These are phyloP conservation scores for Agriotes lineatus DNA, from an alignment of 2,888 invertebrate species.

Conservation along the genomic window DNA sequence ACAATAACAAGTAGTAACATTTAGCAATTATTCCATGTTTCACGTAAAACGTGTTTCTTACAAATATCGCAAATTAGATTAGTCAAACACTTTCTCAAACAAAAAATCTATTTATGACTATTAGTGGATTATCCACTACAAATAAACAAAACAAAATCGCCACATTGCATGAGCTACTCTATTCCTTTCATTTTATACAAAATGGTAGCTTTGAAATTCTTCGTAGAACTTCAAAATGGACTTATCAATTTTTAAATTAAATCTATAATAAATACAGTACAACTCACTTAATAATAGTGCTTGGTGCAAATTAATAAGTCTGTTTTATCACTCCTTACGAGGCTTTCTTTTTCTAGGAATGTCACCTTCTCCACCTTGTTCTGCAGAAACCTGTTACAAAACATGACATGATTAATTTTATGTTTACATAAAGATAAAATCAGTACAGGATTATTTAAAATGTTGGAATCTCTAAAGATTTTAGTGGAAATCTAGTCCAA, in stretches of 20 bases:
- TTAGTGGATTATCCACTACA: constrained; percentile 8
- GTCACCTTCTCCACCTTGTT: constrained; percentile 51
- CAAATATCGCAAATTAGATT: constrained; percentile 7
- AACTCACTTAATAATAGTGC: constrained; percentile 38
- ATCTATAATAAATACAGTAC: constrained; percentile 38
- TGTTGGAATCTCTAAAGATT: too few relatives aligned
- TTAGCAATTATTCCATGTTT: background rate
- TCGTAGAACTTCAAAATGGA: background rate
- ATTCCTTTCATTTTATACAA: constrained; percentile 16
- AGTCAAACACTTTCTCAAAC: constrained; percentile 17
- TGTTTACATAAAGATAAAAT: too few relatives aligned
- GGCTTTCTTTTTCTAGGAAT: constrained; percentile 62
- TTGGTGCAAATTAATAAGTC: constrained; percentile 17
- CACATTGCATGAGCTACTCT: constrained; percentile 5
- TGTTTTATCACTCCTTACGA: constrained; percentile 59
- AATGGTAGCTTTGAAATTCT: constrained; percentile 4
- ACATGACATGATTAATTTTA: background rate
- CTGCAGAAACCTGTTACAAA: constrained; percentile 39
- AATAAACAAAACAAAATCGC: constrained; percentile 3
- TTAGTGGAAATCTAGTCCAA: too few relatives aligned
- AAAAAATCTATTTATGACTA: constrained; percentile 16
- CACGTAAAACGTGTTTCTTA: constrained; percentile 13
- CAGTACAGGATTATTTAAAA: too few relatives aligned
- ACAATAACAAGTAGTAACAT: background rate
- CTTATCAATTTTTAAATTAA: constrained; percentile 12